A percentile compares a stretch with the other conserved stretches of the same genome.
These are phyloP conservation scores for Elymnias hypermnestra DNA, from an alignment of 1,140 invertebrate species.

Conservation along the genomic window DNA sequence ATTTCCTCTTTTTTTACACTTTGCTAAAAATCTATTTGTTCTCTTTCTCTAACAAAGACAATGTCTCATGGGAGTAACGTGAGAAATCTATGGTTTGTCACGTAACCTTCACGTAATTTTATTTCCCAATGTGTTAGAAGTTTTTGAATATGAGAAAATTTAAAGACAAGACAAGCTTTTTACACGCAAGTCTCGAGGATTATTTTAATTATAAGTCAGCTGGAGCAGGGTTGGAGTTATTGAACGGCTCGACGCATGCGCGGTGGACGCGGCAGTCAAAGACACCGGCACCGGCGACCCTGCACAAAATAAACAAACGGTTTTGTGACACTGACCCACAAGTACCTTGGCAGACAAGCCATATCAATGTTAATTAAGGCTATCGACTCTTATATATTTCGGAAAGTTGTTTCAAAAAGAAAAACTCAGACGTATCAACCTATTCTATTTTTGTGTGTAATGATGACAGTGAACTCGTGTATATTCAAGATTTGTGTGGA, in stretches of 20 bases:
- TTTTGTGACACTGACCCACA: constrained; percentile 53
- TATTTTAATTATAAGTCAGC: constrained; percentile 42
- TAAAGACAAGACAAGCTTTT: neutral
- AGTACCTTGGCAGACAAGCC: constrained; percentile 17
- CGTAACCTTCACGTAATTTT: no score
- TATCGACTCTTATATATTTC: neutral
- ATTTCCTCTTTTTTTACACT: no score
- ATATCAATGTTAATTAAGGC: constrained; percentile 6
- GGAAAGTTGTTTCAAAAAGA: neutral
- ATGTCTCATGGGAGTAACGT: no score
- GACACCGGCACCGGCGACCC: constrained; percentile 36
- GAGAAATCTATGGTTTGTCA: no score
- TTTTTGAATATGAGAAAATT: no score
- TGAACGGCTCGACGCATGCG: constrained; percentile 62
- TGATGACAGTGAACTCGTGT: constrained; percentile 16
- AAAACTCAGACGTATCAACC: neutral
- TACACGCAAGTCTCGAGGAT: neutral
- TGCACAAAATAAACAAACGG: constrained; percentile 60
- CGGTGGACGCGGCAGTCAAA: constrained; percentile 24
- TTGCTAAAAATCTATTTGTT: no score
- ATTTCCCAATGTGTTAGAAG: no score
- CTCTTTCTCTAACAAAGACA: no score
- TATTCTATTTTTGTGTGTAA: neutral
- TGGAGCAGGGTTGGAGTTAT: constrained; percentile 47
- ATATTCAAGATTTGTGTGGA: constrained; percentile 33